Base-by-base conservation (phyloP, 1,140 invertebrate genomes). In the Microplitis mediator region DNA sequence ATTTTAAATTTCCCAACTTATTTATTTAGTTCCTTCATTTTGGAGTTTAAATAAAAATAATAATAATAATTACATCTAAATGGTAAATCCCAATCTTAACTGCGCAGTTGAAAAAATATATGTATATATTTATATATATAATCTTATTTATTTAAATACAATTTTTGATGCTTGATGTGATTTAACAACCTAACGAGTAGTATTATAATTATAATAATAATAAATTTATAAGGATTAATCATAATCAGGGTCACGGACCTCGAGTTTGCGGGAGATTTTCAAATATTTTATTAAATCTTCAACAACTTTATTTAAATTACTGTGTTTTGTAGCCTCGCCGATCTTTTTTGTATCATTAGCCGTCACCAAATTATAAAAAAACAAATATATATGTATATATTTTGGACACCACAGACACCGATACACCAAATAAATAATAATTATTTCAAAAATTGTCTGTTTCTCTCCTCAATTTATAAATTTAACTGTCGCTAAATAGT, bases 101-200 rank as follows among this genome's bases (percentile, higher is more conserved):
- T 32, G 36, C 56, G n/a, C 58, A 52, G 71, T 72, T 72, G 71
- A 56, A 72, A 72, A 72, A 72, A 72, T 72, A 72, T 72, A 72
- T 72, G 62, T 71, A 45, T 31, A 54, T 71, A 71, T 71, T 64
- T 71, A 54, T 64, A 36, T 65, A 35, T 69, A 16, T 16, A 4
- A 32, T 58, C 66, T 31, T 39, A 45, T 34, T 64, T 58, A 35
- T 69, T 23, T 23, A 23, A 23, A 23, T 23, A 23, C 23, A 23
- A 34, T 56, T 35, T 69, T 51, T 35, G 11, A 32, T 70, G 13
- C 36, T 54, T 58, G 16, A 35, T 50, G 16, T 34, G 32, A 61
- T 45, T 58, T 6, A 31, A 62, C 58, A 51, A 63, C 50, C 61
- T 35, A 52, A 62, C 31, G 69, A 70, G 54, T 60, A 14, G 14